These are phyloP conservation scores for Theristicus caerulescens DNA, from an alignment of 2,113 vertebrate species.

Conservation along the genomic window DNA sequence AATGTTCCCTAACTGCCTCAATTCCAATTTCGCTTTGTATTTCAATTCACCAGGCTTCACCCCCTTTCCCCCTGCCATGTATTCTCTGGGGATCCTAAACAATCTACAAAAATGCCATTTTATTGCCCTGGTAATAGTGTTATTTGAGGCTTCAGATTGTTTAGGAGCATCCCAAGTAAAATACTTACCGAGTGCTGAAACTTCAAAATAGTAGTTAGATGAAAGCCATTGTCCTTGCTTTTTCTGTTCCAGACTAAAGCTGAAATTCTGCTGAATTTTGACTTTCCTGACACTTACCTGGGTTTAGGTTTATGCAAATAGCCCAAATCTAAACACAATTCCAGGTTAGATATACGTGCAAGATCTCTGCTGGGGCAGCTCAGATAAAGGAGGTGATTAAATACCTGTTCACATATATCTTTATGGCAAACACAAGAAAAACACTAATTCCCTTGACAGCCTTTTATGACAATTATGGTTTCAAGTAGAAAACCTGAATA, in stretches of 20 bases:
- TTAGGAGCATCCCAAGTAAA: not conserved
- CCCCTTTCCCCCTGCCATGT: not conserved
- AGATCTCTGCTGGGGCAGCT: not conserved
- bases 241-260: not conserved
- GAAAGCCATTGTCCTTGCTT: not conserved
- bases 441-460: not conserved
- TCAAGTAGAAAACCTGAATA: not conserved
- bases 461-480: not conserved
- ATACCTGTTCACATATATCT: not conserved
- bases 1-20: not conserved
- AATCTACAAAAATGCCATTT: not conserved
- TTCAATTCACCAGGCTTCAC: not conserved
- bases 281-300: not conserved
- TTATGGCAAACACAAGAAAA: not conserved
- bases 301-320: not conserved
- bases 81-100: not conserved
- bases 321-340: not conserved
- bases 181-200: not conserved
- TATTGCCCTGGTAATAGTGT: not conserved
- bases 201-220: not conserved
- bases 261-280: not conserved
- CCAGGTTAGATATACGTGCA: not conserved
- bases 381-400: not conserved
- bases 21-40: slow-evolving; percentile 22
- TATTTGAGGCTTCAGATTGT: slow-evolving; percentile 16